Percentiles rank a stretch among this genome's conserved stretches.
These are phyloP conservation scores for Pseudomugil gertrudae DNA, from an alignment of 2,797 vertebrate species.

Conservation along the genomic window DNA sequence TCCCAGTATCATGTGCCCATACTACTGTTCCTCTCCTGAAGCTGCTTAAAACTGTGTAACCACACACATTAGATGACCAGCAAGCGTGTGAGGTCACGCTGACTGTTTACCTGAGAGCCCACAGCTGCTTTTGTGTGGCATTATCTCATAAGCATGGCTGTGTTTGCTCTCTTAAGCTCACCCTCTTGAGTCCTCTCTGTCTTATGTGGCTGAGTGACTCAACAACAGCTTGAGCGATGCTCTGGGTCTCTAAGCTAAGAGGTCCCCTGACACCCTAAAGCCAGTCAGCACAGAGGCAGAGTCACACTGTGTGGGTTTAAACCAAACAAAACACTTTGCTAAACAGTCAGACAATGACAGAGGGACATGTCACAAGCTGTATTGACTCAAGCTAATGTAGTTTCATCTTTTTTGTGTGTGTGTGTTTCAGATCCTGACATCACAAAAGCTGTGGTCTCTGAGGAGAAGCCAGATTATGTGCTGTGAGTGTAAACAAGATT, in stretches of 20 bases:
- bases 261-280: conserved; percentile 64
- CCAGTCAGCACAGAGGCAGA: conserved; percentile 23
- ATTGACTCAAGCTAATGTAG: conserved; percentile 14
- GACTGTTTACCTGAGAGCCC: conserved; percentile 28
- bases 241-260: conserved; percentile 57
- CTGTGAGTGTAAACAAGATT: conserved; percentile 79
- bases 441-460: conserved; percentile 59
- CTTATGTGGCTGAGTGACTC: conserved; percentile 69
- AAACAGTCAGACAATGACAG: conserved; percentile 28
- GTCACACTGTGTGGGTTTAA: conserved; percentile 17
- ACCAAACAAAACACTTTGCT: conserved; percentile 52
- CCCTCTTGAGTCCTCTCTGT: conserved; percentile 64
- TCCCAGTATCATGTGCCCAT: conserved; percentile 6
- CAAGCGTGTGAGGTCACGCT: conserved; percentile 23
- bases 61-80: conserved; percentile 17
- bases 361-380: conserved; percentile 12
- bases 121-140: conserved; percentile 40
- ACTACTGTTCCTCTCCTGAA: conserved; percentile 11
- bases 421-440: conserved; percentile 70
- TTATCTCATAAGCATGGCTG: conserved; percentile 52
- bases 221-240: conserved; percentile 66
- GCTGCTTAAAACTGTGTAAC: conserved; percentile 15
- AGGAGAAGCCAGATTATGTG: conserved; percentile 85
- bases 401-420: conserved; percentile 18
- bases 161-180: conserved; percentile 53